Evolutionary conservation across 2,797 vertebrate genomes (phyloP).

Genomic region (Philypnodon macrostomus): DNA sequence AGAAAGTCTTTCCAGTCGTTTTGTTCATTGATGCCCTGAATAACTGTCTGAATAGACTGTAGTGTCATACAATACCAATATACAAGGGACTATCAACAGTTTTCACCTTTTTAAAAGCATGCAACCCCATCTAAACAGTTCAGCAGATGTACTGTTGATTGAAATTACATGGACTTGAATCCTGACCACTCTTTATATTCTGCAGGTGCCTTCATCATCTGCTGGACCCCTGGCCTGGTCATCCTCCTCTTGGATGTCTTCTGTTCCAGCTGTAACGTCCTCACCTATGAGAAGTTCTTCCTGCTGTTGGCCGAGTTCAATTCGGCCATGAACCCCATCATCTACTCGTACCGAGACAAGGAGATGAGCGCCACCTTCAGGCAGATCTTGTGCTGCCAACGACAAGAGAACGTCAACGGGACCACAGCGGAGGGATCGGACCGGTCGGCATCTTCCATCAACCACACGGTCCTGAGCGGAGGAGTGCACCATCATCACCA

Average conservation of each 20-base stretch:
- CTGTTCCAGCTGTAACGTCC: conserved; percentile 87
- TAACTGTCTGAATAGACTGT: too few relatives aligned
- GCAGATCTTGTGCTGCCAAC: conserved; percentile 96
- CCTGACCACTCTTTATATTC: conserved; percentile 16
- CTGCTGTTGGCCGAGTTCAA: conserved; percentile 96
- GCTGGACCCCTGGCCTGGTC: conserved; percentile 97
- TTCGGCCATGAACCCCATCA: conserved; percentile 99
- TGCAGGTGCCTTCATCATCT: conserved; percentile 94
- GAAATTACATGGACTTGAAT: neutral
- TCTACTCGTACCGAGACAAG: conserved; percentile 98
- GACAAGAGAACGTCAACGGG: conserved; percentile 86
- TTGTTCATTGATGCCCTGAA: too few relatives aligned
- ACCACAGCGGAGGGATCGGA: conserved; percentile 88
- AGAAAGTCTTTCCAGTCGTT: too few relatives aligned
- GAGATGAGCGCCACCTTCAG: conserved; percentile 98
- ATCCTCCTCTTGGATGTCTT: conserved; percentile 94
- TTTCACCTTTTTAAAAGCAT: too few relatives aligned
- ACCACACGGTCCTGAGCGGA: conserved; percentile 90
- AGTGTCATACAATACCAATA: too few relatives aligned
- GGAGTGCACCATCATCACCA: conserved; percentile 76
- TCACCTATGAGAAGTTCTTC: conserved; percentile 97
- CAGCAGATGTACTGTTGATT: too few relatives aligned
- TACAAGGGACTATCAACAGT: too few relatives aligned
- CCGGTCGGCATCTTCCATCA: conserved; percentile 91
- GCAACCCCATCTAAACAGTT: too few relatives aligned